Base-by-base conservation (phyloP, 2,888 invertebrate species). In the Drosophila testacea region DNA sequence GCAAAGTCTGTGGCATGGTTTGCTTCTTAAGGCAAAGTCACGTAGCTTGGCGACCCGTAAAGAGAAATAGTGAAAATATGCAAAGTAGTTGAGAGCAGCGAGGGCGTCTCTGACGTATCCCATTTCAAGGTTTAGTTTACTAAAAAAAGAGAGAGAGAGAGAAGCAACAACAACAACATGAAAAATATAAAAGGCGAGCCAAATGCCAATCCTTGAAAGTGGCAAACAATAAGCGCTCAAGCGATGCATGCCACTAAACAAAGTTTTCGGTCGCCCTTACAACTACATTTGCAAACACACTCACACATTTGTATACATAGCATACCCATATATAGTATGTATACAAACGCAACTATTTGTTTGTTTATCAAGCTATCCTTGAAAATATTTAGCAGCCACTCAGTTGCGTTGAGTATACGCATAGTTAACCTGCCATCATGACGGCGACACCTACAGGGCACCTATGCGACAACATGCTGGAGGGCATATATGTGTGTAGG, bases 331-430 rank as follows among this genome's bases (percentile, higher is more conserved):
- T 27, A 36, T n/a, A 16, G 34, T 11, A 30, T 47, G 4, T 28
- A 34, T 51, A 46, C 48, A 54, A 51, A 59, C 47, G 28, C 44
- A 57, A 55, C 67, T 79, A 67, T 82, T 63, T 83, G 79, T 77
- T 86, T 77, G 74, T 76, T 71, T 73, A 69, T 66, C 69, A 66
- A 71, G 89, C 68, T 85, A 88, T 85, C 88, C 86, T 89, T 89
- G 90, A 88, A 86, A 89, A 88, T 83, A 86, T 86, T 89, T 88
- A 83, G 72, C 86, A 88, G 79, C 70, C 81, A 85, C 83, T 78
- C 85, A 72, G 63, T 47, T 65, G 74, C 64, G 84, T 78, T 83
- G 78, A 87, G 89, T 87, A 89, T 87, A 89, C 87, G 89, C 88
- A 84, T 72, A 78, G 88, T 71, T 84, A 83, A 81, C 81, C 81